Conservation (phyloP, 2,113 vertebrate species). For the Cyanoramphus novaezelandiae region DNA sequence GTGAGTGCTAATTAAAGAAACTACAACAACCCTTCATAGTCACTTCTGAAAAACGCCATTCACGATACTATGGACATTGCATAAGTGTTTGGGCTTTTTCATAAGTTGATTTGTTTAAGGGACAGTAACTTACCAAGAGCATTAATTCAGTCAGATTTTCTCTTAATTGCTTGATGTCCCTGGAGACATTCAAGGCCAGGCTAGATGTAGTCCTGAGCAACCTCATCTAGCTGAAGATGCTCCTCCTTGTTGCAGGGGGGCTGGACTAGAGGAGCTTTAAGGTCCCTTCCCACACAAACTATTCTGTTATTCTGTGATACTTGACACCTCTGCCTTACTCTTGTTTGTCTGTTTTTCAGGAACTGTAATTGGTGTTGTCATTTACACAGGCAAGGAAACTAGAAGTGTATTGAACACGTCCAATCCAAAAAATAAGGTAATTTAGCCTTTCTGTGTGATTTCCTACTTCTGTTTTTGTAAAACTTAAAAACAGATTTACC, state of each 20-base stretch:
- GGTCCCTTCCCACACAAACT: not conserved
- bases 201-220: not conserved
- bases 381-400: slow-evolving; percentile 98
- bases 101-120: not conserved
- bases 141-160: not conserved
- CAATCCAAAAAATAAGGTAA: slow-evolving; percentile 94
- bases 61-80: not conserved
- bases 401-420: slow-evolving; percentile 97
- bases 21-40: not conserved
- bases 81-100: not conserved
- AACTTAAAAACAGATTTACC: not conserved
- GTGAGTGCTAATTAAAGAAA: not conserved
- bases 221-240: not conserved
- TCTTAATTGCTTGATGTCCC: not conserved
- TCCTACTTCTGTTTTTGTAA: not conserved
- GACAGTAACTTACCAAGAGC: not conserved
- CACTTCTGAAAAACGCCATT: not conserved
- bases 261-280: not conserved
- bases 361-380: slow-evolving; percentile 96
- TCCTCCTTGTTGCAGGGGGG: not conserved
- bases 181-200: not conserved
- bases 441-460: not conserved
- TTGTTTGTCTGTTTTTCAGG: slow-evolving; percentile 77
- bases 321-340: not conserved
- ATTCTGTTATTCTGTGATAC: not conserved